A percentile compares a stretch with the other conserved stretches of the same genome.
These are phyloP conservation scores for Pelecanoides urinatrix DNA, from an alignment of 2,113 vertebrate genomes.

Conservation along the genomic window DNA sequence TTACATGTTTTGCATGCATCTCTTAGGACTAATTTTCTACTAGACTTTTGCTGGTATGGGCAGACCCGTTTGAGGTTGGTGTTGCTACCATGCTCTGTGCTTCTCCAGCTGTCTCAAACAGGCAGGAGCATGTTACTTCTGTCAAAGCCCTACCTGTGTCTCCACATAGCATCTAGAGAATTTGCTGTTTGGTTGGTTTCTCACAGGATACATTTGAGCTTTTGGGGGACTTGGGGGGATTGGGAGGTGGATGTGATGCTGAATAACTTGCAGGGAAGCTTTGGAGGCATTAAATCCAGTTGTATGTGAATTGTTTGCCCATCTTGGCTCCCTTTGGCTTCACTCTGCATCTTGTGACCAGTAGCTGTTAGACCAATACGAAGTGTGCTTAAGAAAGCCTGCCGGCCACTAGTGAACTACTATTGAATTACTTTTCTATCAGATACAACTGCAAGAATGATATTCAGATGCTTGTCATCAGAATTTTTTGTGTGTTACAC, in stretches of 20 bases:
- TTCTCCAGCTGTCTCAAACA: accelerated
- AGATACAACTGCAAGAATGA: neutral
- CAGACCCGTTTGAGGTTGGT: neutral
- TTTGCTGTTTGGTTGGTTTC: neutral
- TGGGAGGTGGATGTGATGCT: neutral
- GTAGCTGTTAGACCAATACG: neutral
- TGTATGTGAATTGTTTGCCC: neutral
- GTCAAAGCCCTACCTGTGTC: neutral
- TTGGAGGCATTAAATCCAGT: neutral
- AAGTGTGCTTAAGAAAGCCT: neutral
- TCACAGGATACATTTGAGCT: neutral
- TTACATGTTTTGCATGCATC: neutral
- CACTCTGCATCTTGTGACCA: neutral
- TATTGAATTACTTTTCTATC: neutral
- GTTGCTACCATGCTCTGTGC: neutral
- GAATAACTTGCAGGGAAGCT: neutral
- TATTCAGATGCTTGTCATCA: neutral
- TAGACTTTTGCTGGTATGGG: neutral
- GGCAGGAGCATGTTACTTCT: neutral
- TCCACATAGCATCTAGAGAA: neutral
- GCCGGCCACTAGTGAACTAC: neutral
- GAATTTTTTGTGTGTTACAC: neutral
- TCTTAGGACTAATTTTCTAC: neutral
- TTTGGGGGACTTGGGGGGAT: neutral
- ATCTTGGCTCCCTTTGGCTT: neutral